A percentile compares a stretch with the other conserved stretches of the same genome.
Evolutionary conservation across 1,140 invertebrate genomes (phyloP).

Genomic region (Macrobrachium rosenbergii): DNA sequence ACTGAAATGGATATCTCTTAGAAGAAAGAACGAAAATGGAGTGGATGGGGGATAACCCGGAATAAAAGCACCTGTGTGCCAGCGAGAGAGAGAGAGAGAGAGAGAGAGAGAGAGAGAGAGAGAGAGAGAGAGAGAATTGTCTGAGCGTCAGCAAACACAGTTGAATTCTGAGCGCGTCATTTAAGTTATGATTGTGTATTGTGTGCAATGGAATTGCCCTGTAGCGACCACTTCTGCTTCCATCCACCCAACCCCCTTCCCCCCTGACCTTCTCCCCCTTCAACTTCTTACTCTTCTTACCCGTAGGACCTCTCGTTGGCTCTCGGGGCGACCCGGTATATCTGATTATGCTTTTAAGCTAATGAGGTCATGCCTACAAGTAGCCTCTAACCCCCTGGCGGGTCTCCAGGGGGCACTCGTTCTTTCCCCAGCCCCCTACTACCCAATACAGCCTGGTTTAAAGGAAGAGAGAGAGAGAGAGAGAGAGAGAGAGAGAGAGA

Average conservation of each 20-base stretch:
- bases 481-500: slow-evolving; percentile 9
- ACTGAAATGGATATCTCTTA: neutral
- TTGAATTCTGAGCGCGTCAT: slow-evolving; percentile 29
- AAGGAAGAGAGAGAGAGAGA: neutral
- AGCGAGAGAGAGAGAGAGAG: slow-evolving; percentile 1
- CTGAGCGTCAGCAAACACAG: slow-evolving; percentile 17
- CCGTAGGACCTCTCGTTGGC: too few relatives aligned
- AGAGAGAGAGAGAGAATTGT: slow-evolving; percentile 7
- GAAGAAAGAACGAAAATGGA: neutral
- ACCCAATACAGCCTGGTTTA: neutral
- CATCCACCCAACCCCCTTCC: neutral
- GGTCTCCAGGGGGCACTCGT: too few relatives aligned
- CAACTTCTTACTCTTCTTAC: too few relatives aligned
- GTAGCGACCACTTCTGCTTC: neutral
- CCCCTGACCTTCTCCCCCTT: too few relatives aligned
- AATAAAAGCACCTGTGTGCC: neutral
- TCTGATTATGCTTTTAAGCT: slow-evolving; percentile 54
- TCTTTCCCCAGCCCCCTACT: slow-evolving; percentile 20
- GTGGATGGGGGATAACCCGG: too few relatives aligned
- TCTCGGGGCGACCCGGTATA: slow-evolving; percentile 5
- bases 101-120: slow-evolving; percentile 6
- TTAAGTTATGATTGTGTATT: slow-evolving; percentile 41
- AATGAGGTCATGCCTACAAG: slow-evolving; percentile 48
- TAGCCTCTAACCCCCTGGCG: slow-evolving; percentile 1
- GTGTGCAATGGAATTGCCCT: slow-evolving; percentile 18